Base-by-base conservation (phyloP, 2,113 vertebrate genomes). In the Otolemur garnettii region DNA sequence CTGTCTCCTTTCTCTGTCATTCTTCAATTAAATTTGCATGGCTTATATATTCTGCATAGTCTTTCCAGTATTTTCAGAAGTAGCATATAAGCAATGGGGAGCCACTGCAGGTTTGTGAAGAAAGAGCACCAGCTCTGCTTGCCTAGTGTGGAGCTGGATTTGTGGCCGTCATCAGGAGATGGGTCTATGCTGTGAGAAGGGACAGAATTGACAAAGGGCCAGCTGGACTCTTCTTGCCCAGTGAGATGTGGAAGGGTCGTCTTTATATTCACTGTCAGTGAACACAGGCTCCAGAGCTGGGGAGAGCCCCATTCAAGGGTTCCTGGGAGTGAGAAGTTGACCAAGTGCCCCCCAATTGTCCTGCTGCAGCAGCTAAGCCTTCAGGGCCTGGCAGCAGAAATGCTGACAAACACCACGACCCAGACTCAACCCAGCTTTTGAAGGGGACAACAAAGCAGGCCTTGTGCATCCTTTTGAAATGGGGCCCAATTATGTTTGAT, bases 381-480 rank as follows among this genome's bases (percentile, higher is more conserved):
- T 64, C 19, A 26, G 90, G 80, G 83, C 66, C 84, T 91, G 78
- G 82, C 94, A 94, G 91, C 62, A 94, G 93, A 81, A 77, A 97
- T 24, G 72, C 97, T 84, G 85, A 97, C 96, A 97, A 91, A 93
- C 87, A 91, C 81, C 0, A 5, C 90, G 95, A 97, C 97, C 97
- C 94, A 72, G 60, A 88, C 94, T 97, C 91, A 97, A 93, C 96
- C 71, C 92, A 77, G 72, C 93, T 94, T 94, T 93, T 93, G 83
- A 97, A 87, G 88, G 64, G 71, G 50, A 90, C 97, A 90, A 98
- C 97, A 97, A 94, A 95, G 94, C 42, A 8, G 35, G 89, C 97
- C 96, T 97, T 97, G 97, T 98, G 96, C 95, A 84, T 97, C 83
- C 80, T 97, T 96, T 94, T 97, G 96, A 97, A 97, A 96, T 94